Evolutionary conservation across 2,113 vertebrate genomes (phyloP).

Genomic region (Pluvialis apricaria): DNA sequence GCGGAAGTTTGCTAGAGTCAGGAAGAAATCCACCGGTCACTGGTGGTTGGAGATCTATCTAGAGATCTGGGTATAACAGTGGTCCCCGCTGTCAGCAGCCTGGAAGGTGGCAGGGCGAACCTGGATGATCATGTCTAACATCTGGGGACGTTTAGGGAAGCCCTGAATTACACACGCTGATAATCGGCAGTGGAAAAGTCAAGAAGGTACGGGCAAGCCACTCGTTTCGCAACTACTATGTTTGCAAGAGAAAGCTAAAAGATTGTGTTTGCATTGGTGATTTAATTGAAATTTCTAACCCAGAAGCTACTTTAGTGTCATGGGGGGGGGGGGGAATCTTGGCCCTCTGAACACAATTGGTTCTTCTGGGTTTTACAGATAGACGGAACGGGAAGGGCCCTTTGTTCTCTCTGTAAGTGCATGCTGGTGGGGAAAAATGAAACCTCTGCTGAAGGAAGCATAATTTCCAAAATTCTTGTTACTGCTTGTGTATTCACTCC

Average conservation of each 20-base stretch:
- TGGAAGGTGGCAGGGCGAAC: not conserved
- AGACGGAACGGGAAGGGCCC: not conserved
- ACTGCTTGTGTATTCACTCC: not conserved
- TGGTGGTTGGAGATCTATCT: not conserved
- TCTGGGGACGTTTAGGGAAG: not conserved
- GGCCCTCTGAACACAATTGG: not conserved
- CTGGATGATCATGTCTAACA: not conserved
- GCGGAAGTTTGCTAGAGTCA: not conserved
- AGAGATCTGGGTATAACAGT: not conserved
- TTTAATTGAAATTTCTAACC: not conserved
- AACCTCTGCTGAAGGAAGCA: not conserved
- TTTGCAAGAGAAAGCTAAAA: not conserved
- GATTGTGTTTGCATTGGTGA: not conserved
- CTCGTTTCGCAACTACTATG: not conserved
- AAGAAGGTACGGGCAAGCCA: not conserved
- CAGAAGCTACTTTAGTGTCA: not conserved
- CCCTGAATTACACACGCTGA: not conserved
- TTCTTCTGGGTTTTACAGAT: not conserved
- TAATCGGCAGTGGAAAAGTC: not conserved
- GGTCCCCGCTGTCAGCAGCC: not conserved
- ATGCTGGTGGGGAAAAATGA: not conserved
- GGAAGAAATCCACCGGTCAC: not conserved
- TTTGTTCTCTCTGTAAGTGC: not conserved
- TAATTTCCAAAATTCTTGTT: not conserved
- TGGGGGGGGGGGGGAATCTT: not conserved